Evolutionary conservation across 1,140 invertebrate genomes (phyloP).

Genomic region (Zaprionus nigranus): DNA sequence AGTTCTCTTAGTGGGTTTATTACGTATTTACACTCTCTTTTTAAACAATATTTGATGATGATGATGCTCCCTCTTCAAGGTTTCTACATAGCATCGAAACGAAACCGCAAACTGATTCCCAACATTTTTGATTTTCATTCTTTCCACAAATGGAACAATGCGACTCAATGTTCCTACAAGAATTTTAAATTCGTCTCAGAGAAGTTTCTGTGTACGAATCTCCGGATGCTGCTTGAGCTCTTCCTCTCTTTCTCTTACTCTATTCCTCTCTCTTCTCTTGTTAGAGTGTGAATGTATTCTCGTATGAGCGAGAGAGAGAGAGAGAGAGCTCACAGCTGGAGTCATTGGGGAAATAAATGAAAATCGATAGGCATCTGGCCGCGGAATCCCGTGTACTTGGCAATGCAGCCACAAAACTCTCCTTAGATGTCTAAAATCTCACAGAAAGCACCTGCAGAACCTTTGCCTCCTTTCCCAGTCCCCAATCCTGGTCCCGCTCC

Average conservation of each 20-base stretch:
- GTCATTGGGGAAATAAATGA: conserved; percentile 55
- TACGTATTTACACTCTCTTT: background rate
- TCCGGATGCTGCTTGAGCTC: conserved; percentile 6
- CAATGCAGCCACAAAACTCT: conserved; percentile 60
- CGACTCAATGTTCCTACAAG: background rate
- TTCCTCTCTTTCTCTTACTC: background rate
- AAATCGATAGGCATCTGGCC: conserved; percentile 84
- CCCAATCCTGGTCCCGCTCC: background rate
- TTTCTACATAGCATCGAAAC: conserved; percentile 11
- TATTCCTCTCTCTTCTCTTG: too few species aligned
- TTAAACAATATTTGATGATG: conserved; percentile 8
- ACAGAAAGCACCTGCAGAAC: background rate
- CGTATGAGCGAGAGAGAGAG: background rate
- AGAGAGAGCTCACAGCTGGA: conserved; percentile 12
- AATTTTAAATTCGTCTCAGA: conserved; percentile 5
- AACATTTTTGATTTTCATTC: conserved; percentile 76
- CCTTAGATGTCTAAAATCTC: background rate
- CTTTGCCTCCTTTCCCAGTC: background rate
- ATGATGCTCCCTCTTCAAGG: conserved; percentile 13
- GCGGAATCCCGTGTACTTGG: conserved; percentile 84
- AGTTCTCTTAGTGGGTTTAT: conserved; percentile 6
- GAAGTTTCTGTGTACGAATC: background rate
- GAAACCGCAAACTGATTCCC: conserved; percentile 55
- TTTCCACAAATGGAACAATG: conserved; percentile 39
- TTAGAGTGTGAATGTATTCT: too few species aligned